A percentile compares a stretch with the other conserved stretches of the same genome.
These are phyloP conservation scores for Avahi laniger DNA, from an alignment of 2,797 vertebrate genomes.

Conservation along the genomic window DNA sequence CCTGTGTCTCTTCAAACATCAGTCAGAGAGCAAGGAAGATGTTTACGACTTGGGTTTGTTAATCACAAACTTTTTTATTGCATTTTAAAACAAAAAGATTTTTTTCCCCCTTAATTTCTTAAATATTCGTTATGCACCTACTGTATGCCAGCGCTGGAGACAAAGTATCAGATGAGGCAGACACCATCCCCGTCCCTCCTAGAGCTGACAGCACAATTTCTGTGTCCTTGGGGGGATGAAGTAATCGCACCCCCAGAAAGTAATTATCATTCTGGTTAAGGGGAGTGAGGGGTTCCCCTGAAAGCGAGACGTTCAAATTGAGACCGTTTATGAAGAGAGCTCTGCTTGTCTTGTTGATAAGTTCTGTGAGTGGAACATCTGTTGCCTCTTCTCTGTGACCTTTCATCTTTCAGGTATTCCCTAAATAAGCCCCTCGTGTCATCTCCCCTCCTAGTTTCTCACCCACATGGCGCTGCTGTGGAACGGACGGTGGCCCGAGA, in stretches of 20 bases:
- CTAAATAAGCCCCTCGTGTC: neutral
- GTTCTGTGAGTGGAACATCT: neutral
- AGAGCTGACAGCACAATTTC: neutral
- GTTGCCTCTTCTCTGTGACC: neutral
- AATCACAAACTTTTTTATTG: neutral
- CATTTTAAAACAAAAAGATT: neutral
- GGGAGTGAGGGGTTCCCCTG: neutral
- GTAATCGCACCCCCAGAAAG: neutral
- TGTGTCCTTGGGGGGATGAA: neutral
- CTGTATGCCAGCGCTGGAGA: neutral
- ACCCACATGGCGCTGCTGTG: neutral
- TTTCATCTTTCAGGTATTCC: neutral
- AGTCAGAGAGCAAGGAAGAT: neutral
- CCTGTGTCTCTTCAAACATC: neutral
- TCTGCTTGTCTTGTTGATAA: neutral
- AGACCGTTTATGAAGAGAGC: neutral
- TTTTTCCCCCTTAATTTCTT: neutral
- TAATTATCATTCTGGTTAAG: no score
- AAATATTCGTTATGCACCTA: neutral
- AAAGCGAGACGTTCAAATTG: neutral
- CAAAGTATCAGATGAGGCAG: no score
- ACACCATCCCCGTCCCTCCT: neutral
- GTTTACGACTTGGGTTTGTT: neutral
- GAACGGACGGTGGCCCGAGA: neutral
- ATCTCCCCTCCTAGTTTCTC: neutral